These are phyloP conservation scores for Aleiodes leptofemur DNA, from an alignment of 2,888 invertebrate species.

Conservation along the genomic window DNA sequence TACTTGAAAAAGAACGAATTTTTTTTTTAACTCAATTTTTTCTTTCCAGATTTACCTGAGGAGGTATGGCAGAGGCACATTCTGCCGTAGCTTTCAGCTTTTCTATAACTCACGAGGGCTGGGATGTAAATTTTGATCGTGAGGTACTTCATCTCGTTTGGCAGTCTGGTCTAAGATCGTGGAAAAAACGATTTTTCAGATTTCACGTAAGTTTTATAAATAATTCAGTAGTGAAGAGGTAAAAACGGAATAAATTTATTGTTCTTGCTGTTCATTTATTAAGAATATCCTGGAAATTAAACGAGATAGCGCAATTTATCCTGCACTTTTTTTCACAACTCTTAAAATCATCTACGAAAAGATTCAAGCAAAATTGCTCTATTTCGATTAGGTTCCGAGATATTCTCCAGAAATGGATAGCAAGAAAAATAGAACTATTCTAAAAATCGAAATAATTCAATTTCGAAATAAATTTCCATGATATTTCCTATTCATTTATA, in stretches of 20 bases:
- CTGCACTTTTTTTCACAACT: too few species aligned
- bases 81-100: conserved; percentile 98
- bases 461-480: too few species aligned
- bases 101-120: conserved; percentile 98
- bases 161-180: conserved; percentile 95
- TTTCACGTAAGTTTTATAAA: conserved; percentile 84
- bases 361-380: too few species aligned
- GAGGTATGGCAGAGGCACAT: conserved; percentile 98
- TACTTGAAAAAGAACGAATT: neutral
- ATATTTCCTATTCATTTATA: too few species aligned
- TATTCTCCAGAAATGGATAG: too few species aligned
- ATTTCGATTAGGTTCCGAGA: too few species aligned
- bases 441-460: too few species aligned
- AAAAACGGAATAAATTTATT: neutral
- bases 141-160: conserved; percentile 97
- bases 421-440: too few species aligned
- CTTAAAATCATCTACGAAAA: too few species aligned
- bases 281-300: too few species aligned
- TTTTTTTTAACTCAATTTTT: neutral
- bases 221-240: neutral
- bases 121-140: conserved; percentile 97
- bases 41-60: conserved; percentile 19
- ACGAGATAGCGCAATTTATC: too few species aligned
- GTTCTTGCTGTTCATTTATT: neutral
- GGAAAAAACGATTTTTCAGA: conserved; percentile 94